Evolutionary conservation across 1,140 invertebrate species (phyloP), one percentile per base, ranked within the genome.

Genomic region (Dreissena rostriformis): DNA sequence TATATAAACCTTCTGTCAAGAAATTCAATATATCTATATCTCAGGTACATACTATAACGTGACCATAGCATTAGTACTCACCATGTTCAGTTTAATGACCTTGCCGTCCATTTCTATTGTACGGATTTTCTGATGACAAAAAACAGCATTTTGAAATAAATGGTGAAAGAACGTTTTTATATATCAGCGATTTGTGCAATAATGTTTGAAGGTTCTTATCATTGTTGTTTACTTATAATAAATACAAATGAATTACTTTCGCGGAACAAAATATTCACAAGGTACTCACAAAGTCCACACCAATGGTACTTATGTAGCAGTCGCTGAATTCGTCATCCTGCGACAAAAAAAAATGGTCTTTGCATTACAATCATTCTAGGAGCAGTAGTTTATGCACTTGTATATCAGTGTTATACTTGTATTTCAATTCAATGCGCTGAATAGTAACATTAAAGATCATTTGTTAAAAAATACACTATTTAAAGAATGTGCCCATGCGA

Each of bases 291-390:
- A 99, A 99, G 94, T 99, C 99, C 85, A 99, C 99, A 90, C 99
- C 99, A 95, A 99, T 99, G 85, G 99, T 99, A 94, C 98, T 99
- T 94, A 99, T 99, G 95, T 99, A 99, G 94, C 98, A 99, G 94
- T 99, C 98, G 93, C 98, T 99, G 94, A 99, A 99, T 85, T 98
- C 99, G 93, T 99, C 98, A 96, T 99, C 98, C 96, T 96, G 92
- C 81, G 95, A 95, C 90, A n/a, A n/a, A n/a, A 88, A 86, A 61
- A 2, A 39, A 5, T 2, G 39, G 39, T 39, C 39, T 39, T 39
- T 39, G 39, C 8, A 39, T 39, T 2, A 2, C 39, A 39, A 39
- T 8, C 39, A 39, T 39, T 39, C 2, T 39, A 39, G 39, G 39
- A 39, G 39, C 39, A 39, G 2, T 39, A 39, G 4, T 39, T 39